Base-by-base conservation (phyloP, 2,888 invertebrate genomes). In the Cybosia mesomella region DNA sequence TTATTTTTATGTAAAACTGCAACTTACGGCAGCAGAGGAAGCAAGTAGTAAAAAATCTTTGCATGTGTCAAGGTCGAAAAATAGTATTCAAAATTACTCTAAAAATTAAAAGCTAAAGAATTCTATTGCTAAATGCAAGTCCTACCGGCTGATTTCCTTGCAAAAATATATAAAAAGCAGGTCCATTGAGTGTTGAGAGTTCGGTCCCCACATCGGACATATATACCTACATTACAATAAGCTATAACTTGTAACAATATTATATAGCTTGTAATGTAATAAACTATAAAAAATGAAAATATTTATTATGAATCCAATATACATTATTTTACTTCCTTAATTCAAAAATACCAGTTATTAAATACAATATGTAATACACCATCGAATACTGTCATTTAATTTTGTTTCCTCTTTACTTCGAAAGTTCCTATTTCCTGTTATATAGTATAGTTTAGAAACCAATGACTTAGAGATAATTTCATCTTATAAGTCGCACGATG, bases 391-490 rank as follows among this genome's bases (percentile, higher is more conserved):
- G 58, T 49, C 34, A 36, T 32, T 43, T 55, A 61, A 65, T 68
- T n/a, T 0, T 64, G 67, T 65, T 71, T 65, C 64, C 64, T 67
- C 58, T 67, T 69, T 66, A 43, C 59, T 34, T 65, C 34, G 58
- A 69, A 70, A 70, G 70, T 68, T 69, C 15, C 11, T 58, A 66
- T 69, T 69, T 69, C 70, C 70, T 70, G 63, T 63, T 63, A 66
- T 58, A 65, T 53, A 65, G n/a, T 62, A 65, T 53, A 62, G 39
- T 61, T 65, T 65, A 65, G 57, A 64, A 68, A 64, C 62, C 65
- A 32, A 66, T 63, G 66, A 54, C 58, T 63, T 66, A 28, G 53
- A 24, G 55, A 24, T 66, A 64, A 53, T 70, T 66, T 62, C 53
- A 67, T 62, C 49, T 67, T 64, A 36, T 28, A 66, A 66, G 39